These are phyloP conservation scores for Phymastichus coffea DNA, from an alignment of 1,140 invertebrate genomes.

Conservation along the genomic window DNA sequence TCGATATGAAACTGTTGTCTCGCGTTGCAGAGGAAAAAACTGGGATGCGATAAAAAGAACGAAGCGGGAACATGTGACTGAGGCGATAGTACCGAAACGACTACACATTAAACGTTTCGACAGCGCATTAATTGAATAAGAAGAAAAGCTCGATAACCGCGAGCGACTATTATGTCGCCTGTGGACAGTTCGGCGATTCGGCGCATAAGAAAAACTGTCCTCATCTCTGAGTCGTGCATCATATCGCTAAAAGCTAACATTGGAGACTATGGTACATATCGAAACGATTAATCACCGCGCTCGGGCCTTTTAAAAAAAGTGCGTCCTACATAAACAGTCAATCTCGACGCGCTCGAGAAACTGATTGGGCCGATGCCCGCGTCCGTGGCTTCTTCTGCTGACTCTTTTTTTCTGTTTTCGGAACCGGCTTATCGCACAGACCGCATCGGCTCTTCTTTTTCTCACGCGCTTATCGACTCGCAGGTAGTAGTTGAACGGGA, in stretches of 20 bases:
- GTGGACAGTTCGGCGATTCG: background rate
- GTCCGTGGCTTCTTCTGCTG: background rate
- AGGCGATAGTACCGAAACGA: slow-evolving; percentile 2
- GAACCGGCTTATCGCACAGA: background rate
- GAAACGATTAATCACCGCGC: slow-evolving; percentile 18
- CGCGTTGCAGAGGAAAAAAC: no score
- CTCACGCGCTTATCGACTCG: no score
- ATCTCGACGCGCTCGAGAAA: background rate
- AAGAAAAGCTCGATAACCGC: slow-evolving; percentile 1
- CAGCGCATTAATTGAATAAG: slow-evolving; percentile 9
- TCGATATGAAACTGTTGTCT: no score
- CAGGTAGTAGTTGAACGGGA: no score
- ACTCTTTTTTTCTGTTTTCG: background rate
- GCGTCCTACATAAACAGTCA: slow-evolving; percentile 24
- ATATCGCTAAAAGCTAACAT: slow-evolving; percentile 17
- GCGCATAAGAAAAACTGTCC: no score
- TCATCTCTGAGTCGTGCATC: slow-evolving; percentile 3
- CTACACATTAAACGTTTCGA: background rate
- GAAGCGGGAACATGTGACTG: no score
- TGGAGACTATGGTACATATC: slow-evolving; percentile 13
- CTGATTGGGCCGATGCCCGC: slow-evolving; percentile 16
- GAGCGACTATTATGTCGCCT: slow-evolving; percentile 1
- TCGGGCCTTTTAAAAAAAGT: slow-evolving; percentile 17
- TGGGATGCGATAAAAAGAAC: no score
- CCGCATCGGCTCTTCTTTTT: background rate